These are phyloP conservation scores for Coregonus ussuriensis DNA, from an alignment of 2,797 vertebrate species.

Conservation along the genomic window DNA sequence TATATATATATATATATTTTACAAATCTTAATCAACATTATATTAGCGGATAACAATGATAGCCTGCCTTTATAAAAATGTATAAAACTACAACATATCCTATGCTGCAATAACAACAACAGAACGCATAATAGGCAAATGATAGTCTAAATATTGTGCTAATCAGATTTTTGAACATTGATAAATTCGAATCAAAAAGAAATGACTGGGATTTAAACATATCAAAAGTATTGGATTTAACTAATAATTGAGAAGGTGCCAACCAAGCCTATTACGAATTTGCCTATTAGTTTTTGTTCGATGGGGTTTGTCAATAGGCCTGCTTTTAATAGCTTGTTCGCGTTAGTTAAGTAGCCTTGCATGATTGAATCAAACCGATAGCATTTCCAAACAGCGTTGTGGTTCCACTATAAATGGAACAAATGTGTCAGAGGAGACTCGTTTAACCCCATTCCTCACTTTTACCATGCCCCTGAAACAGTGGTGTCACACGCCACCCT, in stretches of 20 bases:
- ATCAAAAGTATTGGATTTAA: no score
- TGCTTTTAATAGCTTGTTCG: not conserved
- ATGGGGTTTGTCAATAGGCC: no score
- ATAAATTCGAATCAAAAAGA: no score
- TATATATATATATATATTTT: no score
- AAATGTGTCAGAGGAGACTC: not conserved
- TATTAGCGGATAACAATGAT: not conserved
- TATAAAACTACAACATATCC: not conserved
- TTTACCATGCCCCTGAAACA: not conserved
- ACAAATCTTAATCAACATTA: not conserved
- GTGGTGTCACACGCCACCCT: not conserved
- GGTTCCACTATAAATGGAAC: not conserved
- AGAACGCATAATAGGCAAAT: no score
- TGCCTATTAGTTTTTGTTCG: no score
- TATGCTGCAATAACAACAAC: not conserved
- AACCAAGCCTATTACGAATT: no score
- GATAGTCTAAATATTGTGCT: no score
- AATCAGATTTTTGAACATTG: no score
- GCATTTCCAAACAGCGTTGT: not conserved
- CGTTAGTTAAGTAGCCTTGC: not conserved
- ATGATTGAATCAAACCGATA: not conserved
- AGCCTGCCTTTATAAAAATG: not conserved
- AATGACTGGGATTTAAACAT: no score
- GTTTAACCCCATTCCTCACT: not conserved
- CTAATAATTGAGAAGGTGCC: no score